phyloP scores from a whole-genome alignment of 2,113 vertebrate genomes.

The Myotis yumanensis region DNA sequence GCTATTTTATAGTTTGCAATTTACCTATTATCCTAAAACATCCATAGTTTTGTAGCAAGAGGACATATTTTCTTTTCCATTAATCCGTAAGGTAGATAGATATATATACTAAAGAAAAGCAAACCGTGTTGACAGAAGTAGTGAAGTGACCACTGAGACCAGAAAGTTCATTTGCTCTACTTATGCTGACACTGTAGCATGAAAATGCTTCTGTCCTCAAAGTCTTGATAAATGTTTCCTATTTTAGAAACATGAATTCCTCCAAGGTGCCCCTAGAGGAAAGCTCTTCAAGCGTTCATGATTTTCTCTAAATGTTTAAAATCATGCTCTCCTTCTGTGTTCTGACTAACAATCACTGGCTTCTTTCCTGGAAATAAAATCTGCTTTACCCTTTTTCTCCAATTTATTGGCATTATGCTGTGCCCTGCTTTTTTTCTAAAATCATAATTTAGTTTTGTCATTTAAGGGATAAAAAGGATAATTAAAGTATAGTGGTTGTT shows the following conservation, averaged over 20 bases:
- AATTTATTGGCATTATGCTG: constrained; percentile 47
- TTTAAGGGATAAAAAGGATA: constrained; percentile 69
- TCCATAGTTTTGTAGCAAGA: not conserved
- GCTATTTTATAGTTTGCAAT: not conserved
- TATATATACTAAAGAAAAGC: not conserved
- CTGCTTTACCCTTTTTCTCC: not conserved
- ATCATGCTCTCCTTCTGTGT: constrained; percentile 51
- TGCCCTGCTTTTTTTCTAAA: constrained; percentile 67
- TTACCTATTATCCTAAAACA: not conserved
- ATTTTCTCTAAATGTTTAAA: constrained; percentile 77
- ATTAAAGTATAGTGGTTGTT: constrained; percentile 47
- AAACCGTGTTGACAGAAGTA: not conserved
- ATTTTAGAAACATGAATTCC: constrained; percentile 66
- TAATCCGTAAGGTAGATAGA: not conserved
- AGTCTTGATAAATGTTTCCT: constrained; percentile 65
- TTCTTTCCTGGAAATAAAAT: constrained; percentile 64
- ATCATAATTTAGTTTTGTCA: constrained; percentile 67
- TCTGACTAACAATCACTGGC: constrained; percentile 74
- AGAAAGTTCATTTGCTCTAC: not conserved
- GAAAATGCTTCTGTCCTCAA: not conserved
- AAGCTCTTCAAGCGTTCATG: constrained; percentile 61
- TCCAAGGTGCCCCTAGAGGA: constrained; percentile 51
- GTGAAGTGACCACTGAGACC: not conserved
- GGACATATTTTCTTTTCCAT: not conserved
- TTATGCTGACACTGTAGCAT: constrained; percentile 25